These are phyloP conservation scores for Matsumyia berberina DNA, from an alignment of 2,888 invertebrate species.

Conservation along the genomic window DNA sequence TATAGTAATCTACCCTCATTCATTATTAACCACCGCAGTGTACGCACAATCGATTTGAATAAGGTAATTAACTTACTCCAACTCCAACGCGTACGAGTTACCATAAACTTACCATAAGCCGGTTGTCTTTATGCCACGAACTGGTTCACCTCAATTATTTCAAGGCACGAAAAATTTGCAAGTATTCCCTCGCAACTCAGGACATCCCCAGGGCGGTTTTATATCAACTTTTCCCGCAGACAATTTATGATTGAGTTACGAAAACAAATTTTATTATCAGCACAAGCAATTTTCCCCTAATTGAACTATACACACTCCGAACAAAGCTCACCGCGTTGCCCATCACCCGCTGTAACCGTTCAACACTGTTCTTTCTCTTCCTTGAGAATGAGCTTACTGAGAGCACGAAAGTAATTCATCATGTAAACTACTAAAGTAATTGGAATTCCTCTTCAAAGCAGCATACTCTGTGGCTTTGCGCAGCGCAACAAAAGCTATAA, in stretches of 20 bases:
- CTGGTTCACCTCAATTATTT: constrained; percentile 11
- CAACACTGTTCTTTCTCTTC: not conserved
- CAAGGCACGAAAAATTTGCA: constrained; percentile 34
- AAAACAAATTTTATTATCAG: constrained; percentile 15
- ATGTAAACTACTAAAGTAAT: not conserved
- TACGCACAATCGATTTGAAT: constrained; percentile 32
- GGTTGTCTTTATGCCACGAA: constrained; percentile 29
- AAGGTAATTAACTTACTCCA: constrained; percentile 44
- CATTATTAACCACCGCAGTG: not conserved
- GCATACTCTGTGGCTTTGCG: constrained; percentile 23
- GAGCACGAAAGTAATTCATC: constrained; percentile 25
- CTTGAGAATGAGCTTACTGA: constrained; percentile 29
- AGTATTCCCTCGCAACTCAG: constrained; percentile 16
- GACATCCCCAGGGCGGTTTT: constrained; percentile 14
- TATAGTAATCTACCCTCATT: not conserved
- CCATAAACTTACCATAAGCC: constrained; percentile 29
- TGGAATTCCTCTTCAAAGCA: constrained; percentile 3
- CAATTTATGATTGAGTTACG: constrained; percentile 48
- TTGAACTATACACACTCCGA: not conserved
- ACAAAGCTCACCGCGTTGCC: constrained; percentile 30
- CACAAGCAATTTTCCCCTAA: constrained; percentile 31
- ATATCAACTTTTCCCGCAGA: constrained; percentile 11
- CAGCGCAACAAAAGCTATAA: constrained; percentile 35
- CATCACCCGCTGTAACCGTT: constrained; percentile 1
- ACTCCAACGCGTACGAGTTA: constrained; percentile 21